Evolutionary conservation across 2,113 vertebrate genomes (phyloP), one percentile per base, ranked within the genome.

Genomic region (Triplophysa dalaica): DNA sequence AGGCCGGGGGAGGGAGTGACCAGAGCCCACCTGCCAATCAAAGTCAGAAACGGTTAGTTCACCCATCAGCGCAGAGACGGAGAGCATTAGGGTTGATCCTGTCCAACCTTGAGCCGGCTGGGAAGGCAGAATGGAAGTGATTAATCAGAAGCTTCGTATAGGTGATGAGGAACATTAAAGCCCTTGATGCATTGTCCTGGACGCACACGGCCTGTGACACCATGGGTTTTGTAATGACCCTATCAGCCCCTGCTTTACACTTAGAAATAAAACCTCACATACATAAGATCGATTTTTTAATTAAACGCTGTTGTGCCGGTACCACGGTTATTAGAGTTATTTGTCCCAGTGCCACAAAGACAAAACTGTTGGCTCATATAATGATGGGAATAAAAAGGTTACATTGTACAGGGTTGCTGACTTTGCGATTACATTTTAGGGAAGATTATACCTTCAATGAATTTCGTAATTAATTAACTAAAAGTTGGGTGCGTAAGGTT

Each of bases 11-110:
- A 17, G 16, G 10, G 33, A 81, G 29, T 64, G 65, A 70, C 77
- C 48, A 62, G 64, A 62, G 79, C 84, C 82, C 75, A 77, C 76
- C 78, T 29, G 85, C 86, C 90, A 77, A 75, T 91, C 87, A 87
- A 70, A 80, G 70, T 83, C 83, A 33, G 29, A 77, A 63, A 56
- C 82, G 70, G 62, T 82, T 85, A 76, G 77, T 85, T 83, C 24
- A 65, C 88, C 85, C 85, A 85, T 86, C 82, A 80, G 76, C 82
- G 38, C 19, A 14, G 26, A 84, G 79, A 83, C 86, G 69, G 85
- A 48, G 80, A 63, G 58, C 58, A 56, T 58, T 60, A 58, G 76
- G 33, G 56, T 26, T 69, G 73, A 48, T 75, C 22, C 63, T 72
- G 43, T 77, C 24, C 78, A 77, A 73, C 67, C 74, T 77, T 73